Evolutionary conservation across 2,113 vertebrate species (phyloP).

Genomic region (Zosterops japonicus): DNA sequence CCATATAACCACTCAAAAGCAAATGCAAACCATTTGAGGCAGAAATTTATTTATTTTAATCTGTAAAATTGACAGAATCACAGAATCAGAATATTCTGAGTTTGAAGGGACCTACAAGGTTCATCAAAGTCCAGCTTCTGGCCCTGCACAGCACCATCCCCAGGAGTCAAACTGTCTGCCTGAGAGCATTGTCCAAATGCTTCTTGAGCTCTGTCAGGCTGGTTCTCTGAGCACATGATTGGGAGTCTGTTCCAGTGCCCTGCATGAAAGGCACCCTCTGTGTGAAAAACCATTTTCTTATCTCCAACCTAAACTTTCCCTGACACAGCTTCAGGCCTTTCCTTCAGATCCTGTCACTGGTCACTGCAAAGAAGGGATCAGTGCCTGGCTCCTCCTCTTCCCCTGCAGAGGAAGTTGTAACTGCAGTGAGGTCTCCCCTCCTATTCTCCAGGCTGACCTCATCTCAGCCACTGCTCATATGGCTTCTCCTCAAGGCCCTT

Average conservation of each 20-base stretch:
- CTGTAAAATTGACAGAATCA: neutral
- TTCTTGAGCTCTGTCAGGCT: neutral
- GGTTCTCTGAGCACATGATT: neutral
- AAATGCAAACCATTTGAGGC: neutral
- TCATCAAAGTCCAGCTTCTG: neutral
- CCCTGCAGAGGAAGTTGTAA: neutral
- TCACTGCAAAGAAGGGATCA: neutral
- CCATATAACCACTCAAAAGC: neutral
- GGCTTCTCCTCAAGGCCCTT: neutral
- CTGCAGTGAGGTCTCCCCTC: neutral
- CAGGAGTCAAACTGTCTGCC: neutral
- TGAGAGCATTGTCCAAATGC: neutral
- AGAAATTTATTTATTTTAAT: neutral
- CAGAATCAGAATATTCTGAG: neutral
- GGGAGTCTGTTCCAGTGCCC: neutral
- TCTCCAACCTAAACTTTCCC: neutral
- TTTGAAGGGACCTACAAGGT: fast-evolving
- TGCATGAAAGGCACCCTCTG: neutral
- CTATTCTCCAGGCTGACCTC: neutral
- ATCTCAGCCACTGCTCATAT: neutral
- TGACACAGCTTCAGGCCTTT: neutral
- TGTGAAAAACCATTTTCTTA: neutral
- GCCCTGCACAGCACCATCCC: neutral
- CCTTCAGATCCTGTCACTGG: fast-evolving
- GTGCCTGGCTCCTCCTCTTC: neutral